Base-by-base conservation (phyloP, 2,888 invertebrate species). In the Homarus gammarus region DNA sequence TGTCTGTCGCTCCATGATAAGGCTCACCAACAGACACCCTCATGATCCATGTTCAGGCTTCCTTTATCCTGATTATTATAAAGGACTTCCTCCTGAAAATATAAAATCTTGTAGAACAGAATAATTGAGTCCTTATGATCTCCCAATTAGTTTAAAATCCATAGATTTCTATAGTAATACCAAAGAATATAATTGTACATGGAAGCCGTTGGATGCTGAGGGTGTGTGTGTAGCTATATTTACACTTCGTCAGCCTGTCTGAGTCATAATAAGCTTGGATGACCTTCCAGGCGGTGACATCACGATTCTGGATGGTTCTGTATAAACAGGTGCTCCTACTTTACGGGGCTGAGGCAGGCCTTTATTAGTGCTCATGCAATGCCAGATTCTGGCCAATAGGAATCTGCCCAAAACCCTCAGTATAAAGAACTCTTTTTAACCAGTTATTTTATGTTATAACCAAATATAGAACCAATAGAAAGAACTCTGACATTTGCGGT, bases 1-100 rank as follows among this genome's bases (percentile, higher is more conserved):
- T 40, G 36, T 70, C 40, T 44, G 44, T 70, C 36, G 33, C 36
- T 44, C 31, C 44, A 70, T 40, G 61, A 44, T n/a, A 49, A 31
- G 49, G 51, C 72, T 83, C 22, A 36, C 36, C 72, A 72, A 44
- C 49, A 72, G 83, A 72, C 83, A 83, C 72, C 75, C 15, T 44
- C 5, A 75, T 75, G 44, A 40, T 75, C 22, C 73, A 6, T 40
- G n/a, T n/a, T 22, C 22, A 68, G 40, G 68, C 70, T 49, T 51
- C 36, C 0, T 2, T 51, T 5, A 44, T 44, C 44, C 49, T 31
- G 18, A 31, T 51, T 18, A 33, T 51, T 79, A 27, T n/a, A 79
- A 61, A 10, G 22, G 38, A 61, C 38, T 22, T 27, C 31, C 31
- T 56, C 51, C 38, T 49, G 33, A 61, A n/a, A n/a, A 31, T 61